Percentiles rank a stretch among this genome's conserved stretches.
These are phyloP conservation scores for Macrotus californicus DNA, from an alignment of 2,113 vertebrate genomes.

Conservation along the genomic window DNA sequence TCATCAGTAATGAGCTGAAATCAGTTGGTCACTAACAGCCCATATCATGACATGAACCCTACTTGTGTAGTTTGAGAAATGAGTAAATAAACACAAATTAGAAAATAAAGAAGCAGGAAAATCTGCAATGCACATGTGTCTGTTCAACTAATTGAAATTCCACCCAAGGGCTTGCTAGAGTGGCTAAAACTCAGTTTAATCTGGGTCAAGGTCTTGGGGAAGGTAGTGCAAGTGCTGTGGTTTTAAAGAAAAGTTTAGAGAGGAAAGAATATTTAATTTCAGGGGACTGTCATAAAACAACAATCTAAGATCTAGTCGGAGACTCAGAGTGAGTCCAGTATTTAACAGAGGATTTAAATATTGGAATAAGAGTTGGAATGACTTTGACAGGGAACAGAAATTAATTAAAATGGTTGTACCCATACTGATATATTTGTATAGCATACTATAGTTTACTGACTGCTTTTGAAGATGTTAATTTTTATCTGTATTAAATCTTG, in stretches of 20 bases:
- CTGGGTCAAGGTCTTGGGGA: background rate
- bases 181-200: slow-evolving; percentile 19
- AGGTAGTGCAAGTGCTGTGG: background rate
- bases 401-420: background rate
- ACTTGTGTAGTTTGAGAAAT: background rate
- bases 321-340: background rate
- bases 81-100: slow-evolving; percentile 27
- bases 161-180: background rate
- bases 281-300: background rate
- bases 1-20: background rate
- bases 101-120: background rate
- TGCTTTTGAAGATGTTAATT: background rate
- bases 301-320: background rate
- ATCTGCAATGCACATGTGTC: background rate
- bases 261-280: background rate
- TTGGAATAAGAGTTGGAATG: background rate
- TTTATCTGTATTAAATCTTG: background rate
- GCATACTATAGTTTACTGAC: background rate
- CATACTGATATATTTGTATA: background rate
- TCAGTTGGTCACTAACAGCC: background rate
- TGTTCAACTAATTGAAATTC: slow-evolving; percentile 46
- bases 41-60: background rate
- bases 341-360: background rate
- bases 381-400: background rate
- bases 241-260: background rate